Evolutionary conservation across 1,140 invertebrate species (phyloP), one percentile per base, ranked within the genome.

Genomic region (Papilio polyxenes): DNA sequence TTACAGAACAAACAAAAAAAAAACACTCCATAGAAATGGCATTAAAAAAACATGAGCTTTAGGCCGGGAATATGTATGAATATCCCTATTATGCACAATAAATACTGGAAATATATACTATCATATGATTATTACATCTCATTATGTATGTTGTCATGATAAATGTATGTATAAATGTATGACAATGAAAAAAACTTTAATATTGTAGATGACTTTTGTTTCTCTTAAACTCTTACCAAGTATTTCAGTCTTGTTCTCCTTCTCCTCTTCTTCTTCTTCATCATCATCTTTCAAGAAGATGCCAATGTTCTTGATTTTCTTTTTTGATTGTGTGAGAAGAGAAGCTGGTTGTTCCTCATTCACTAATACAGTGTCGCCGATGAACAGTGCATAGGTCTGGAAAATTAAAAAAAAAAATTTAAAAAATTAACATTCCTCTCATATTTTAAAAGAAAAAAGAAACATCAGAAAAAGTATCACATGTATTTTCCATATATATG

Each of bases 231-330:
- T 88, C 91, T 93, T 83, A 95, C 94, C 94, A 65, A 95, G 90
- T 87, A 95, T 95, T 89, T 95, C 94, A 89, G 94, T 92, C 90
- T 95, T 95, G 83, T 96, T 97, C 91, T 96, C 97, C 90, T 96
- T 96, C 81, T 97, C 96, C 79, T 97, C 97, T 78, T 98, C 97
- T 69, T 98, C 97, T 82, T 98, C 97, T 78, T 98, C 97, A 80
- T 98, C 97, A 53, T 99, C 98, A 86, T 98, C 98, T 94, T 99
- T 99, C 0, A 99, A 96, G 89, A 99, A 99, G 87, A 99, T 99
- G 20, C 98, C 98, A 87, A 99, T 97, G 89, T 99, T 99, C 93
- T 99, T 99, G 1, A 99, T 96, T 89, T 98, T 98, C 91, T 99
- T 99, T 88, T 99, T 99, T 0, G 97, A 97, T n/a, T 97, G 96